phyloP scores from a whole-genome alignment of 2,888 invertebrate genomes.

The Laspeyria flexula region DNA sequence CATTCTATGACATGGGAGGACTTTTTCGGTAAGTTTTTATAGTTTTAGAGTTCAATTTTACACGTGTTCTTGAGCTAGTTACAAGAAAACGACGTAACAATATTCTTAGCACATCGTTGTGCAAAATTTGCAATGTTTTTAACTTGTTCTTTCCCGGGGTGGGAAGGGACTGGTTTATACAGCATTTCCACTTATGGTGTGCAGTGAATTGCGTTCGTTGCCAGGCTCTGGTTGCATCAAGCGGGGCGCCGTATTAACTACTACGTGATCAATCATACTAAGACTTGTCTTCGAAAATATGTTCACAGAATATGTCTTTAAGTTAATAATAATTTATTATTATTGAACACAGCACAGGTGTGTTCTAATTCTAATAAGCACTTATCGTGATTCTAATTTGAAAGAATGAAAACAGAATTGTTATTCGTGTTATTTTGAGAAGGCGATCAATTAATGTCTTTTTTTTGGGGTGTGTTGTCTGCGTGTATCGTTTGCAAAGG shows the following conservation, averaged over 20 bases:
- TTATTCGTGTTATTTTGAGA: too few species aligned
- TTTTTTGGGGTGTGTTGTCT: too few species aligned
- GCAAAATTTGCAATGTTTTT: conserved; percentile 22
- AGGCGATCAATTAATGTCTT: too few species aligned
- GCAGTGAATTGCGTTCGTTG: conserved; percentile 51
- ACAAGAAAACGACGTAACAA: background rate
- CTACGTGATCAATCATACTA: conserved; percentile 64
- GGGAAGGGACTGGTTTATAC: conserved; percentile 67
- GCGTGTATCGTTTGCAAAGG: too few species aligned
- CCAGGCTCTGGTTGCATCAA: conserved; percentile 42
- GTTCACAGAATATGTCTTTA: background rate
- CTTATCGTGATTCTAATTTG: too few species aligned
- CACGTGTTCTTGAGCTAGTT: background rate
- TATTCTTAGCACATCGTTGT: background rate
- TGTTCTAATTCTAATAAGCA: too few species aligned
- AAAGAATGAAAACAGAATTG: too few species aligned
- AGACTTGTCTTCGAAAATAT: conserved; percentile 28
- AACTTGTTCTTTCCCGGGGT: conserved; percentile 55
- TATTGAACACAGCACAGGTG: conserved; percentile 8
- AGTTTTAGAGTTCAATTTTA: background rate
- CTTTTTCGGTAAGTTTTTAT: conserved; percentile 87
- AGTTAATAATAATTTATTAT: conserved; percentile 20
- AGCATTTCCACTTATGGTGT: conserved; percentile 70
- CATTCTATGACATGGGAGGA: conserved; percentile 91
- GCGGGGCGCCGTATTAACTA: conserved; percentile 44